Conservation (phyloP, 53 echinoderm and acorn worm genomes). For the Henricia sp. region DNA sequence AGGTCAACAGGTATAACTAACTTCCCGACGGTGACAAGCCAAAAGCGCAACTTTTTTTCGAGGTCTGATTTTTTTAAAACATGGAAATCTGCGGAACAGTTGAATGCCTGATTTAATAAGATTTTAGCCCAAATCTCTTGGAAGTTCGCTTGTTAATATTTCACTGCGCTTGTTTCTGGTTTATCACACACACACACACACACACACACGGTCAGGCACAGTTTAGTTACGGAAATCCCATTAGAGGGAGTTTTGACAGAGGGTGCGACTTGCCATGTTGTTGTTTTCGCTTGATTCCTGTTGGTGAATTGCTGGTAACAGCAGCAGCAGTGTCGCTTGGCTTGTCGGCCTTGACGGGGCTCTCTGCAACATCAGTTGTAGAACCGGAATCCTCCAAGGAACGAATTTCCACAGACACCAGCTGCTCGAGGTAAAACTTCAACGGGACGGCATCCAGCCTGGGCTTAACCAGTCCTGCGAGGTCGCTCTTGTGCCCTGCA, state of each 20-base stretch:
- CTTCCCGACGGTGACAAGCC: too few relatives aligned
- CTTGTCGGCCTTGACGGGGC: slow-evolving; percentile 21
- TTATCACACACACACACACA: slow-evolving; percentile 8
- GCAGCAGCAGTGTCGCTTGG: not conserved
- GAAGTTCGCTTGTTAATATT: too few relatives aligned
- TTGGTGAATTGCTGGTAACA: not conserved
- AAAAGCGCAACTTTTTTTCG: too few relatives aligned
- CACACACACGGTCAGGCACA: not conserved
- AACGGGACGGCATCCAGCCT: slow-evolving; percentile 6
- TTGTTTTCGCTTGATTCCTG: slow-evolving; percentile 1
- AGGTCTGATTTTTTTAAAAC: too few relatives aligned
- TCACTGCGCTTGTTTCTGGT: too few relatives aligned
- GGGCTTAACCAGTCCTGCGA: slow-evolving; percentile 29
- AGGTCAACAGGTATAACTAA: too few relatives aligned
- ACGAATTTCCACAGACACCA: slow-evolving; percentile 44
- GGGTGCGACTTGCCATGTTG: slow-evolving; percentile 90
- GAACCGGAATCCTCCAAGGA: too few relatives aligned
- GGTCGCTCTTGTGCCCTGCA: slow-evolving; percentile 21
- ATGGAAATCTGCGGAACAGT: too few relatives aligned
- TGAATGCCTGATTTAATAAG: too few relatives aligned
- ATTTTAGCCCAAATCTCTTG: too few relatives aligned
- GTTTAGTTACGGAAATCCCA: not conserved
- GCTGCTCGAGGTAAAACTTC: slow-evolving; percentile 27
- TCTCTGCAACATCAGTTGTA: too few relatives aligned
- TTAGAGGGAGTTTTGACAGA: slow-evolving; percentile 68